Base-by-base conservation (phyloP, 2,797 vertebrate genomes). In the Sebastes nivosus region DNA sequence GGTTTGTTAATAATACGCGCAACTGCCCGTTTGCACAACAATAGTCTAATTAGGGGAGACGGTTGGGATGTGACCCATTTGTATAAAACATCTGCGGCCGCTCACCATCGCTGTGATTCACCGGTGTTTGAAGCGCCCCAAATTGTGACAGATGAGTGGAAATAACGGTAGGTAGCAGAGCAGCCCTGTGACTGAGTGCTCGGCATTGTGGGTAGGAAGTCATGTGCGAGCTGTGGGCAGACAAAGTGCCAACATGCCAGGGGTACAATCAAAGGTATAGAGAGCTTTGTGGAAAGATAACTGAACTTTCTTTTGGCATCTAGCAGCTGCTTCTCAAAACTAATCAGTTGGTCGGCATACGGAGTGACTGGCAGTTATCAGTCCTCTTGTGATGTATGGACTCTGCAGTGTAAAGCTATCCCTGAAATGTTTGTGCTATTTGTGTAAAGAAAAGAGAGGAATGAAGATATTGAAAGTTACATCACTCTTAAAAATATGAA, bases 31-130 rank as follows among this genome's bases (percentile, higher is more conserved):
- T 85, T 81, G 83, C 74, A 87, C 84, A 88, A 89, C 91, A 92
- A 92, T 90, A 60, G 73, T 89, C 75, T 91, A 92, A 94, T 94
- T 94, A 91, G 61, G 34, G 72, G 27, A 83, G 87, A 87, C 91
- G 81, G 86, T 76, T 82, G 88, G 91, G 91, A 94, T 89, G 83
- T 93, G 92, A 92, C 91, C 91, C 80, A 90, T 93, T 94, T 94
- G 82, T 89, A 88, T 77, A 55, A 86, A 91, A 91, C 85, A 92
- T 93, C 91, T 91, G 89, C 88, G 90, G 83, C 87, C 25, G 22
- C 73, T 90, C 77, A 55, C 65, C 67, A 79, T 87, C 80, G 59
- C 13, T 66, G 72, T 78, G 84, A 91, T 88, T 87, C 84, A 79
- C 61, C 32, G 64, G 69, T 20, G 63, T 84, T 74, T 74, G 66